phyloP scores from a whole-genome alignment of 2,113 vertebrate species.

The Microcebus lehilahytsara region DNA sequence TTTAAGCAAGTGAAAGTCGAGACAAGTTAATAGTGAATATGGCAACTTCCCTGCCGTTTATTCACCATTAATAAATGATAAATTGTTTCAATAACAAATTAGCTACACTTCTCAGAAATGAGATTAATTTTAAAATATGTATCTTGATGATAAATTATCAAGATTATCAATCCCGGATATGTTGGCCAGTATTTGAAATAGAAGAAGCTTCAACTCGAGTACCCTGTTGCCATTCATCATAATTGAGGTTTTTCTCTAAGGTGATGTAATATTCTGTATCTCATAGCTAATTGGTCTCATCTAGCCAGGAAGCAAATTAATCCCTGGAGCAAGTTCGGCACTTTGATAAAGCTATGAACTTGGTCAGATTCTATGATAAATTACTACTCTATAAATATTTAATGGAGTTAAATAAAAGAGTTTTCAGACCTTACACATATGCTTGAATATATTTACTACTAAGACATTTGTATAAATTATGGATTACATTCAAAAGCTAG shows the following conservation, averaged over 20 bases:
- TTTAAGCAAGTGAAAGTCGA: slow-evolving; percentile 8
- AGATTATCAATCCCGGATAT: neutral
- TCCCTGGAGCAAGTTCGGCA: neutral
- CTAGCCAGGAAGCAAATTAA: slow-evolving; percentile 36
- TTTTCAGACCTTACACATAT: neutral
- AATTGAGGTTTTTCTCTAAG: neutral
- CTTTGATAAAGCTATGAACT: slow-evolving; percentile 15
- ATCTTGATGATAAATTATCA: slow-evolving; percentile 7
- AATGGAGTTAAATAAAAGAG: slow-evolving; percentile 36
- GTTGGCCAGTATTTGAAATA: neutral
- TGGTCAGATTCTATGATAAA: slow-evolving; percentile 48
- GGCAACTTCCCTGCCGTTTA: neutral
- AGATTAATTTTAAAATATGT: slow-evolving; percentile 28
- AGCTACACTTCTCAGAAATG: neutral
- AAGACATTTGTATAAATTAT: neutral
- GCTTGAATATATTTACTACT: slow-evolving; percentile 6
- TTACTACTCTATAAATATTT: slow-evolving; percentile 50
- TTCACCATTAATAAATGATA: slow-evolving; percentile 30
- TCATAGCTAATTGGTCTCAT: slow-evolving; percentile 21
- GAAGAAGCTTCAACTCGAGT: neutral
- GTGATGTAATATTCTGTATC: neutral
- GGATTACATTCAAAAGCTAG: neutral
- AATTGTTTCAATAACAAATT: slow-evolving; percentile 45
- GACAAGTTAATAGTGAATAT: neutral
- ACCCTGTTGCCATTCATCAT: neutral